Evolutionary conservation across 2,888 invertebrate genomes (phyloP), one percentile per base, ranked within the genome.

Genomic region (Fissipunctia ypsillon): DNA sequence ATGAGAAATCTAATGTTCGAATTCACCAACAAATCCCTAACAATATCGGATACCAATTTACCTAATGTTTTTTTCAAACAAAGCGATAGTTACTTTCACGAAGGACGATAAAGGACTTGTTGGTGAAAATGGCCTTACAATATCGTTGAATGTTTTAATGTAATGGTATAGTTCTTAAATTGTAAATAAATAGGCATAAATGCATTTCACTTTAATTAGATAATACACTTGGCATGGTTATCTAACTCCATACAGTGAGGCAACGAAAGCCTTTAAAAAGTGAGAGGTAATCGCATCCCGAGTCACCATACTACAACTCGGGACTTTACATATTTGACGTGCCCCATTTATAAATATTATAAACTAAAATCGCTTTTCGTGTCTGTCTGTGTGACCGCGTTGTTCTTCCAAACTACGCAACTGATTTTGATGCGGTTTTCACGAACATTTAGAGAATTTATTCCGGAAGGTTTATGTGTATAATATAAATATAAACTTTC

Each of bases 111-210:
- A 3, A 28, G 31, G 56, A 59, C 28, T 57, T 74, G 41, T 77
- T 74, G 74, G 50, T 74, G 78, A 68, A 67, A 59, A 74, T 50
- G 41, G 57, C 68, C 57, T 67, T 76, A 75, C 35, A 67, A 50
- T 67, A 43, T 28, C 9, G 19, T 43, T 59, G 16, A 25, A 77
- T 59, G 35, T n/a, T 73, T 57, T 43, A 50, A 38, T 76, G 28
- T 64, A 50, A 64, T 31, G 16, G n/a, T 70, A 71, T 45, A 9
- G 19, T 43, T 69, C 31, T 56, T 50, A 25, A 12, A 43, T 35
- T 69, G 16, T 71, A 69, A 70, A 22, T 16, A 14, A 38, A 38
- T 69, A 43, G 0, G n/a, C n/a, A n/a, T n/a, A n/a, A 25, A 64
- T 64, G 25, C 16, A 76, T 48, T 56, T 19, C 41, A 70, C 22